Evolutionary conservation across 2,797 vertebrate species (phyloP), one percentile per base, ranked within the genome.

Genomic region (Crypturellus tataupa): DNA sequence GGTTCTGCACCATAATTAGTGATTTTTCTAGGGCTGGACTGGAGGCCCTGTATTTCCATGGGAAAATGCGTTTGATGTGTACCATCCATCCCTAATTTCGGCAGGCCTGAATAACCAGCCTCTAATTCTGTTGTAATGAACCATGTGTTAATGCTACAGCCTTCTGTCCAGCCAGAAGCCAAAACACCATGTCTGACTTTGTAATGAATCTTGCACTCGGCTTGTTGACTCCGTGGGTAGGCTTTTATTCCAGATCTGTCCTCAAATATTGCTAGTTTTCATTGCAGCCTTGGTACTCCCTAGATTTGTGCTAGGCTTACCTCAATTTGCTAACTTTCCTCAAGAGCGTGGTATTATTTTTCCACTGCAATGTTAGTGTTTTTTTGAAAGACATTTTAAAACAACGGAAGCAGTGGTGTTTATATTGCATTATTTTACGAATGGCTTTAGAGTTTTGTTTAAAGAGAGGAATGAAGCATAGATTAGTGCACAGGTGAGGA

Each of bases 101-200:
- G 92, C 76, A 87, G 82, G 6, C 10, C 92, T 58, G 79, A 91
- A 91, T 67, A 49, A 87, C 81, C 91, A 60, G 91, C 47, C 77
- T 88, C 12, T 82, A 56, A 91, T 95, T 96, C 20, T 58, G 96
- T 62, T 95, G 95, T 95, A 96, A 94, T 96, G 97, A 97, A 84
- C 82, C 93, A 8, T 92, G 94, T 44, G 95, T 68, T 95, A 95
- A 93, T 95, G 95, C 73, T 60, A 77, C 95, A 94, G 97, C 95
- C 94, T 91, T 67, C 72, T 80, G 95, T 80, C 92, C 90, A 44
- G 92, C 73, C 90, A 40, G 90, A 86, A 95, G 94, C 83, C 95
- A 96, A 53, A 95, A 42, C 42, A 79, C 96, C 94, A 59, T 64
- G 88, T 80, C 94, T 89, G 95, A 96, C 96, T 96, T 95, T 91